A percentile compares a stretch with the other conserved stretches of the same genome.
These are phyloP conservation scores for Leptura quadrifasciata DNA, from an alignment of 2,888 invertebrate genomes.

Conservation along the genomic window DNA sequence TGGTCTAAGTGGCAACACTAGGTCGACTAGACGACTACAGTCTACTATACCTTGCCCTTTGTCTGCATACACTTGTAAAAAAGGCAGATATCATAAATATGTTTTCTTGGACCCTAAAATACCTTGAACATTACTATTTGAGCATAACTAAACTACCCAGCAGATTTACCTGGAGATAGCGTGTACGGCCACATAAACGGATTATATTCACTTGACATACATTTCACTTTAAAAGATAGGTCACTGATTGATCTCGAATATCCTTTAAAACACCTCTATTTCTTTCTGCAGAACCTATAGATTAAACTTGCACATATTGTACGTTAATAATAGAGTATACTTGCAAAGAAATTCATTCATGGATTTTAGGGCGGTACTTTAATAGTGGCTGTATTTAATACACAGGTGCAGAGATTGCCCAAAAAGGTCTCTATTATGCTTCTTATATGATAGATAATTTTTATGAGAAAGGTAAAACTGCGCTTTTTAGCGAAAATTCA, in stretches of 20 bases:
- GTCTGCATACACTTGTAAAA: constrained; percentile 48
- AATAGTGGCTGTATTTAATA: constrained; percentile 14
- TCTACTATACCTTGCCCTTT: constrained; percentile 37
- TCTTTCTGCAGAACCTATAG: not conserved
- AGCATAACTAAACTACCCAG: constrained; percentile 5
- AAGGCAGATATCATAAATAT: constrained; percentile 49
- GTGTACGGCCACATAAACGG: constrained; percentile 21
- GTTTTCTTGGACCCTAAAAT: constrained; percentile 48
- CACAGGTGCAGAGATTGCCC: constrained; percentile 24
- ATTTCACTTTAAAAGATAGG: constrained; percentile 34
- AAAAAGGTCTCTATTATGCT: constrained; percentile 13
- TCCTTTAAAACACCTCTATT: constrained; percentile 8
- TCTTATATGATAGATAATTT: not conserved
- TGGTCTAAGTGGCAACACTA: constrained; percentile 22
- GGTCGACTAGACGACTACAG: constrained; percentile 35
- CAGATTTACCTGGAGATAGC: constrained; percentile 51
- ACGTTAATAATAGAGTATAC: not conserved
- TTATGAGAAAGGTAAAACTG: constrained; percentile 11
- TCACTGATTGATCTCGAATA: constrained; percentile 8
- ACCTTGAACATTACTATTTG: constrained; percentile 42
- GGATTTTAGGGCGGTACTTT: constrained; percentile 26
- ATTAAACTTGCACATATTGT: constrained; percentile 24
- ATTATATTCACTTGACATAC: constrained; percentile 38
- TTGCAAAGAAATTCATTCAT: constrained; percentile 32
- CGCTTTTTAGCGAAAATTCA: not conserved